Evolutionary conservation across 2,888 invertebrate genomes (phyloP).

Genomic region (Diarsia rubi): DNA sequence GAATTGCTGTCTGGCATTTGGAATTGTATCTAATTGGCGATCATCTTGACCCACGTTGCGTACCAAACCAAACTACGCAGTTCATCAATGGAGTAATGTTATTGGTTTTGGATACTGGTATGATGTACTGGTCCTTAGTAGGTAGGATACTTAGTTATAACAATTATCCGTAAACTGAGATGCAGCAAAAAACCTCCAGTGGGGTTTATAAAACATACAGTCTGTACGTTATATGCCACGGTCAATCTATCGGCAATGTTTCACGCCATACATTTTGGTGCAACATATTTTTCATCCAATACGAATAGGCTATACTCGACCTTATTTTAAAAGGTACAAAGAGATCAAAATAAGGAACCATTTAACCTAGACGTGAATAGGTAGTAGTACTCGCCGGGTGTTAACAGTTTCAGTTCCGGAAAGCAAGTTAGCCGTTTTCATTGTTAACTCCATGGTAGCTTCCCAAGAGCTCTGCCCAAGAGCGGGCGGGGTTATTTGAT

Average conservation of each 20-base stretch:
- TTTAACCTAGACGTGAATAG: slow-evolving; percentile 9
- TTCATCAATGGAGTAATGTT: neutral
- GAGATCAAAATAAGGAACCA: slow-evolving; percentile 16
- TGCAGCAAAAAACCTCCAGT: neutral
- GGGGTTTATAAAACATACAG: neutral
- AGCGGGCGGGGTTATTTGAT: too few species aligned
- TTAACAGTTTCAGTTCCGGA: slow-evolving; percentile 19
- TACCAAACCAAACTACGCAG: neutral
- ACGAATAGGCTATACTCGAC: neutral
- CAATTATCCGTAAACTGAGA: neutral
- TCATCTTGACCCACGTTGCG: neutral
- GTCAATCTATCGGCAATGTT: neutral
- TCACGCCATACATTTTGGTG: neutral
- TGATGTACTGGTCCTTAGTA: too few species aligned
- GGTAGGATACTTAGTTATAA: neutral
- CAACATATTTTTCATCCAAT: neutral
- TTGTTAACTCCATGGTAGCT: neutral
- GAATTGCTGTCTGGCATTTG: slow-evolving; percentile 15
- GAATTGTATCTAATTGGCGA: neutral
- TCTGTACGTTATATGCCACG: neutral
- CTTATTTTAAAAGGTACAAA: slow-evolving; percentile 1
- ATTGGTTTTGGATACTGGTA: neutral
- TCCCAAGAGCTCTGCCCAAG: too few species aligned
- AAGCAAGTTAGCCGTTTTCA: neutral
- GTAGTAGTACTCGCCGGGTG: neutral